phyloP scores from a whole-genome alignment of 2,113 vertebrate species.

The Ictidomys tridecemlineatus region DNA sequence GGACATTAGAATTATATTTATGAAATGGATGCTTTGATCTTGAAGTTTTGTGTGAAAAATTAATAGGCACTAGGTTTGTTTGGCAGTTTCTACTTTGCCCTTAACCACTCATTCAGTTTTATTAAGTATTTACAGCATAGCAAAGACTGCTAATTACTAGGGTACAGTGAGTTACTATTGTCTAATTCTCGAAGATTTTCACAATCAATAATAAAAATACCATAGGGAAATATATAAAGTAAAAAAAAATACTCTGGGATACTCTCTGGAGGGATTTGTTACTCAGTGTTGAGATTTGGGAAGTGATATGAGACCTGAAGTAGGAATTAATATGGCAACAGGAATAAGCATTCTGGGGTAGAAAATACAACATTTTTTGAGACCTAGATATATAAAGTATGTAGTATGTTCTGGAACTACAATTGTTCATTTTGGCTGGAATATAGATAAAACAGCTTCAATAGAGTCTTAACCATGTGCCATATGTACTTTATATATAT shows the following conservation, averaged over 20 bases:
- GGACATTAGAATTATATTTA: not conserved
- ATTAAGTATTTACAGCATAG: not conserved
- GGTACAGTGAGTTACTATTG: not conserved
- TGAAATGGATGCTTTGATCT: constrained; percentile 41
- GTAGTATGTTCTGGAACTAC: not conserved
- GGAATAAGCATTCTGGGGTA: not conserved
- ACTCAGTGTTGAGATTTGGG: not conserved
- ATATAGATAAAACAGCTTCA: not conserved
- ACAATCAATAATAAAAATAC: not conserved
- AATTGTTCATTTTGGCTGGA: not conserved
- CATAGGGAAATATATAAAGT: not conserved
- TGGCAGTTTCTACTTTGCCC: constrained; percentile 20
- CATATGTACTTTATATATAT: not conserved
- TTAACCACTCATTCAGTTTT: constrained; percentile 11
- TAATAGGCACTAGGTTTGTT: not conserved
- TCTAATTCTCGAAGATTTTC: not conserved
- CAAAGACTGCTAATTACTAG: not conserved
- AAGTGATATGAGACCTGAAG: not conserved
- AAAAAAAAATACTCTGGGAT: not conserved
- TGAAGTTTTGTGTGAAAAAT: constrained; percentile 11
- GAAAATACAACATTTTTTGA: not conserved
- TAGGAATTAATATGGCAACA: not conserved
- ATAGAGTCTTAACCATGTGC: not conserved
- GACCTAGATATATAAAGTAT: not conserved
- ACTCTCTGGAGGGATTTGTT: not conserved